Percentiles rank a stretch among this genome's conserved stretches.
These are phyloP conservation scores for Nyctereutes procyonoides DNA, from an alignment of 2,113 vertebrate genomes.

Conservation along the genomic window DNA sequence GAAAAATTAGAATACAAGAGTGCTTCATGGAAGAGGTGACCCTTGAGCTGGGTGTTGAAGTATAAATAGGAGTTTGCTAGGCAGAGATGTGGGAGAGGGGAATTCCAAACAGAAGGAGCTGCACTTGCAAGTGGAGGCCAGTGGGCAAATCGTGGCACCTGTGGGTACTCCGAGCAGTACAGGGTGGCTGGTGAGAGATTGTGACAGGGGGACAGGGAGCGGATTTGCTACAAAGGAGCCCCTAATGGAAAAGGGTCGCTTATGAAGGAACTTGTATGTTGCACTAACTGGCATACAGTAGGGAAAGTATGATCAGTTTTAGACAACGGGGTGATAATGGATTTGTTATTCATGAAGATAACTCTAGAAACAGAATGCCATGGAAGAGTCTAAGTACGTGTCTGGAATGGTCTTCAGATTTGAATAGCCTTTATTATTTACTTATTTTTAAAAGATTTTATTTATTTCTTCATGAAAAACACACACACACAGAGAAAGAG, in stretches of 20 bases:
- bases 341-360: not conserved
- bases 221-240: not conserved
- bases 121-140: not conserved
- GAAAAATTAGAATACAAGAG: not conserved
- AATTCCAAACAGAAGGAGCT: not conserved
- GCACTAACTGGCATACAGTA: not conserved
- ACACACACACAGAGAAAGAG: too few relatives aligned
- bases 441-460: too few relatives aligned
- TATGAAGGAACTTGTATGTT: not conserved
- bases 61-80: not conserved
- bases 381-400: not conserved
- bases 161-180: not conserved
- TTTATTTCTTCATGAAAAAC: too few relatives aligned
- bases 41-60: not conserved
- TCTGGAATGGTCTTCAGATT: not conserved
- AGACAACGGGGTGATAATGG: not conserved
- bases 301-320: not conserved
- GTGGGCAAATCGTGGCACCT: not conserved
- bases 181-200: not conserved
- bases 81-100: not conserved
- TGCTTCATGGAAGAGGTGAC: constrained; percentile 23
- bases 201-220: not conserved
- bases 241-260: not conserved
- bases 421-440: not conserved
- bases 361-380: not conserved